A percentile compares a stretch with the other conserved stretches of the same genome.
phyloP scores from a whole-genome alignment of 2,797 vertebrate genomes.

The Myripristis jacobus region DNA sequence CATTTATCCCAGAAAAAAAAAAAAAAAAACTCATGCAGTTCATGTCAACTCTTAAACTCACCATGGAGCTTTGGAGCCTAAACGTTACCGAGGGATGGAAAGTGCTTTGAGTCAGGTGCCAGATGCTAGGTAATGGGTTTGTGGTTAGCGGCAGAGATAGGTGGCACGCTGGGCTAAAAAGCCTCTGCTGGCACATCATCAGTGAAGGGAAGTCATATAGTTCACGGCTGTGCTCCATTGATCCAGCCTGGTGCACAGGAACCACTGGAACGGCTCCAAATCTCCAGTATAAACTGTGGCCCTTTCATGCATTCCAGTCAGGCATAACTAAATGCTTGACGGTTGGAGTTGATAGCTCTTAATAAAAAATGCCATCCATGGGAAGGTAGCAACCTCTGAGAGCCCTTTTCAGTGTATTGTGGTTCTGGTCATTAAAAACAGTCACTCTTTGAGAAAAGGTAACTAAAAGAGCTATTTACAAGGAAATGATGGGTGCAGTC shows the following conservation, averaged over 20 bases:
- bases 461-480: not conserved
- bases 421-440: not conserved
- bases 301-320: conserved; percentile 47
- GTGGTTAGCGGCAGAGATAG: conserved; percentile 46
- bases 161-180: conserved; percentile 31
- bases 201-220: conserved; percentile 33
- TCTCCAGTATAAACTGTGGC: conserved; percentile 26
- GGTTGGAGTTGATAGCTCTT: conserved; percentile 14
- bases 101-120: conserved; percentile 52
- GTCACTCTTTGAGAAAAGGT: not conserved
- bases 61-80: conserved; percentile 28
- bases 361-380: conserved; percentile 25
- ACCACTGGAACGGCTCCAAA: conserved; percentile 28
- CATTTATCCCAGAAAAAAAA: conserved; percentile 53
- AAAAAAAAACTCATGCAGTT: conserved; percentile 6
- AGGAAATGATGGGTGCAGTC: too few species aligned
- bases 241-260: conserved; percentile 31
- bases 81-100: conserved; percentile 31
- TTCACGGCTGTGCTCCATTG: conserved; percentile 18
- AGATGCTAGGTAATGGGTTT: conserved; percentile 49
- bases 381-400: conserved; percentile 6
- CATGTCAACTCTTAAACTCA: conserved; percentile 44
- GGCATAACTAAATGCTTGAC: conserved; percentile 37
- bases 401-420: not conserved
- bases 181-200: conserved; percentile 58